These are phyloP conservation scores for Cynocephalus volans DNA, from an alignment of 2,113 vertebrate genomes.

Conservation along the genomic window DNA sequence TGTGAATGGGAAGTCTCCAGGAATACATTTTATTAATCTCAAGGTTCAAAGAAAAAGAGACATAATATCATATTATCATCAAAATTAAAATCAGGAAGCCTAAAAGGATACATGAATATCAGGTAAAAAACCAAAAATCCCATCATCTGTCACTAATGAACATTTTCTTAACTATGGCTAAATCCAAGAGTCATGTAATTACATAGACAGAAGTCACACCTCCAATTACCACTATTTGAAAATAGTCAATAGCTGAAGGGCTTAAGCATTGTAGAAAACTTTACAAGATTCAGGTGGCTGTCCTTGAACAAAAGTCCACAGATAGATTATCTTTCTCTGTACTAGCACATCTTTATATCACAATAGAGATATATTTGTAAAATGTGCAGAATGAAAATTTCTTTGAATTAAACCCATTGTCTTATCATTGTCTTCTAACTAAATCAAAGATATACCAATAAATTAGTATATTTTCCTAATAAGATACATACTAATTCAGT, in stretches of 20 bases:
- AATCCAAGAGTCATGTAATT: constrained; percentile 31
- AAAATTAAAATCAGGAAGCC: constrained; percentile 59
- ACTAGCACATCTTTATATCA: background rate
- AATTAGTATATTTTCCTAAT: background rate
- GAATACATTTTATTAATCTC: constrained; percentile 61
- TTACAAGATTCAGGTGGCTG: background rate
- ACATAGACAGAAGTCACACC: background rate
- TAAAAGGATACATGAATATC: constrained; percentile 45
- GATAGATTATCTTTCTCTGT: background rate
- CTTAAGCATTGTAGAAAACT: background rate
- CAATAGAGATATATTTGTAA: background rate
- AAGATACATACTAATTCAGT: background rate
- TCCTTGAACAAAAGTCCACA: background rate
- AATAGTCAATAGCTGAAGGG: background rate
- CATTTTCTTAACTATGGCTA: constrained; percentile 22
- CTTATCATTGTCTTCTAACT: background rate
- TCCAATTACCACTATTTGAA: background rate
- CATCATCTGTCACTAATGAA: constrained; percentile 19
- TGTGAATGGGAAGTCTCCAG: constrained; percentile 55
- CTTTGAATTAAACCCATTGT: background rate
- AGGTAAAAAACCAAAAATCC: constrained; percentile 1
- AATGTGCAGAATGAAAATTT: constrained; percentile 7
- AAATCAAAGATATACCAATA: background rate
- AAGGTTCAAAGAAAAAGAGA: constrained; percentile 63
- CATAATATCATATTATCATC: constrained; percentile 23